Base-by-base conservation (phyloP, 1,140 invertebrate species). In the Drosophila kurseongensis region DNA sequence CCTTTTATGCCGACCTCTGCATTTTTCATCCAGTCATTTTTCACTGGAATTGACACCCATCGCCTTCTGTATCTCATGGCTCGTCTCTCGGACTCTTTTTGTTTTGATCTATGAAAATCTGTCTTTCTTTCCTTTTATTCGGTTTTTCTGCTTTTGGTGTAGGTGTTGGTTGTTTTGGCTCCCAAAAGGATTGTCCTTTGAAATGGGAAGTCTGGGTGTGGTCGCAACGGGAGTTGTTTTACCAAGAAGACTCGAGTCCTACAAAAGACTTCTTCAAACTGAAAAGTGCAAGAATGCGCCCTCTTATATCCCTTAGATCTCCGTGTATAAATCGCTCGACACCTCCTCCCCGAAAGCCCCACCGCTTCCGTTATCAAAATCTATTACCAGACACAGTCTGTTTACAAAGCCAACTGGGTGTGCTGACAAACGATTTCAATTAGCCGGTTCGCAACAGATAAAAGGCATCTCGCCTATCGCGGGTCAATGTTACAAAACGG, bases 371-470 rank as follows among this genome's bases (percentile, higher is more conserved):
- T 88, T 88, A 82, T 86, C 84, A 88, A 69, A 77, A 60, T 58
- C 73, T 65, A 75, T 67, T 48, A 42, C 51, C 52, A 57, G 72
- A 75, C 50, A 47, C 63, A 41, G 52, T 69, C 18, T 88, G 84
- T 88, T 88, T 88, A 88, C 79, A 79, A 18, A 51, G 50, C 50
- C 71, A 40, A 35, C 29, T 56, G 65, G 27, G 29, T 65, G 72
- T 71, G 75, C 84, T 88, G 83, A 88, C 84, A 88, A 88, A 83
- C 84, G 83, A 89, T 80, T 88, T 88, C 83, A 88, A 88, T 88
- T 88, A 88, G 83, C 81, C 50, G 66, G 41, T 55, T 85, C 73
- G 79, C 62, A 61, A 75, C 67, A 85, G 76, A 75, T 60, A 79
- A 76, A 88, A 88, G 75, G 75, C 75, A 69, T 58, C 52, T 69